A percentile compares a stretch with the other conserved stretches of the same genome.
These are phyloP conservation scores for Steinernema hermaphroditum DNA, from an alignment of 2,888 invertebrate genomes.

Conservation along the genomic window DNA sequence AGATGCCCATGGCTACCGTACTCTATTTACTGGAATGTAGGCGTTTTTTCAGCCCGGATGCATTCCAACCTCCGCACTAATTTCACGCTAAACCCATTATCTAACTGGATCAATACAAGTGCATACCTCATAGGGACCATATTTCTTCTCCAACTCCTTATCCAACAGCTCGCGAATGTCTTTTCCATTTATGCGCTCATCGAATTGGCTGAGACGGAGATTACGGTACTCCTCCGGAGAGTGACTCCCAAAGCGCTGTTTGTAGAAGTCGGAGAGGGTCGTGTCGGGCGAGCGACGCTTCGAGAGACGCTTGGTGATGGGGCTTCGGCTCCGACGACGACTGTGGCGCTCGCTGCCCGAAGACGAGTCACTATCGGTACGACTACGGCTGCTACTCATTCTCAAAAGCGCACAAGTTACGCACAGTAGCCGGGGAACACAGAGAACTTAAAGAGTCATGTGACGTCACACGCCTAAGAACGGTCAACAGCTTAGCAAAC, in stretches of 20 bases:
- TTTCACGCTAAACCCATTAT: no score
- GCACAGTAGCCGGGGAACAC: neutral
- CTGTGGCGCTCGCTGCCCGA: neutral
- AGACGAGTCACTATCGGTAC: neutral
- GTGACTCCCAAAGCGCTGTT: slow-evolving; percentile 63
- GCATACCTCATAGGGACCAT: slow-evolving; percentile 50
- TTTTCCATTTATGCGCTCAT: slow-evolving; percentile 53
- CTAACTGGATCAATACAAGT: neutral
- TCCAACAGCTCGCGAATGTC: slow-evolving; percentile 57
- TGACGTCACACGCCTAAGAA: neutral
- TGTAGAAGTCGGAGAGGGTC: slow-evolving; percentile 46
- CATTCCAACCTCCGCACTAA: no score
- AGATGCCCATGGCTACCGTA: no score
- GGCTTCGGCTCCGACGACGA: slow-evolving; percentile 7
- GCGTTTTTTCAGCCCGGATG: no score
- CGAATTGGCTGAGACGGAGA: slow-evolving; percentile 61
- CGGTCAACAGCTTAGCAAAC: neutral
- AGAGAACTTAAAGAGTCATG: neutral
- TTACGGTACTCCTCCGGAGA: slow-evolving; percentile 66
- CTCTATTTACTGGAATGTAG: no score
- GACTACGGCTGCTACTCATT: neutral
- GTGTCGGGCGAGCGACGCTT: neutral
- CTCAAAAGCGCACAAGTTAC: neutral
- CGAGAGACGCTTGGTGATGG: neutral
- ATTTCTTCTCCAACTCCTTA: slow-evolving; percentile 53